Base-by-base conservation (phyloP, 2,888 invertebrate species). In the Phania funesta region DNA sequence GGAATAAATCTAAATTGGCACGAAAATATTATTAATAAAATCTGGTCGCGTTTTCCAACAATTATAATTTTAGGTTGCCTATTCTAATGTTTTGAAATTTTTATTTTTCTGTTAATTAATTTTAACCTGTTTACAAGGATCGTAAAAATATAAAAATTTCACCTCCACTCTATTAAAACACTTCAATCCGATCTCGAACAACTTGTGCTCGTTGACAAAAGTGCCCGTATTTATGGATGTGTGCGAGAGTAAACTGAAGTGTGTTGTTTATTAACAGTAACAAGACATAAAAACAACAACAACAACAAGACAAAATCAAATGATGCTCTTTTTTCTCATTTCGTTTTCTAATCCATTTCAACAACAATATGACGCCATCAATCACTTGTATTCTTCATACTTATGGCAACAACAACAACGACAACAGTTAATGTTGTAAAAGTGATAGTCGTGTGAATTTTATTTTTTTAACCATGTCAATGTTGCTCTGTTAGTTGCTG, bases 301-400 rank as follows among this genome's bases (percentile, higher is more conserved):
- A 65, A 65, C 29, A 65, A 35, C 48, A 52, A 13, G 18, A 22
- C 18, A 52, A 46, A 60, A 48, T 58, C 26, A 54, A 32, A n/a
- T 75, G 56, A 35, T 75, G 52, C 44, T 24, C 52, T n/a, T 48
- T 38, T 58, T 73, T 65, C 22, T 35, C 44, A 70, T 52, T 79
- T 73, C 65, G 29, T 50, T 74, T 62, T 80, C 74, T 75, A 80
- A 75, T 80, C 44, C 67, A 80, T 64, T 75, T 80, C 64, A 75
- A 75, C 68, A 70, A 64, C 75, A 48, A 32, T 68, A 62, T 64
- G 24, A 48, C 48, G 74, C 75, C 29, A 80, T 80, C 80, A 80
- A 80, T 80, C 79, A 80, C 52, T 80, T 62, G 68, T 46, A 54
- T 74, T 75, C 18, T 52, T 46, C 11, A 22, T 35, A 35, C 32